These are phyloP conservation scores for Asarcornis scutulata DNA, from an alignment of 2,113 vertebrate genomes.

Conservation along the genomic window DNA sequence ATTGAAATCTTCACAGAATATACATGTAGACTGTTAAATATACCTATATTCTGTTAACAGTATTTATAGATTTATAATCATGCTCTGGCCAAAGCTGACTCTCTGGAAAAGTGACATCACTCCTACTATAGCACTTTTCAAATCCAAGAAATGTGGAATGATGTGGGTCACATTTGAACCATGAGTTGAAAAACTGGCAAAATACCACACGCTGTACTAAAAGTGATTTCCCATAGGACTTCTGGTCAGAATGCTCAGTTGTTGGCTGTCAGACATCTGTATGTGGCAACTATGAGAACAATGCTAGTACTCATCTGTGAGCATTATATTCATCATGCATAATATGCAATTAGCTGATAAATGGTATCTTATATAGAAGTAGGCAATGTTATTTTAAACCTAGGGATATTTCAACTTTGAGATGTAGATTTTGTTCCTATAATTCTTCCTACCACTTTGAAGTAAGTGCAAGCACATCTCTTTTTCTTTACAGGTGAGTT, in stretches of 20 bases:
- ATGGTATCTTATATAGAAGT: neutral
- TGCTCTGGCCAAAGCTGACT: neutral
- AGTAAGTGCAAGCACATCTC: neutral
- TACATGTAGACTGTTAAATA: neutral
- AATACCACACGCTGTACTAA: neutral
- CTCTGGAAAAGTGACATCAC: neutral
- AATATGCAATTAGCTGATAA: neutral
- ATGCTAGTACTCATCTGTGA: neutral
- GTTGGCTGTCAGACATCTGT: neutral
- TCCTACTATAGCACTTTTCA: neutral
- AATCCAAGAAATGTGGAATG: neutral
- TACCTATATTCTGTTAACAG: neutral
- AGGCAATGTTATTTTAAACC: neutral
- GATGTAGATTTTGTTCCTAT: neutral
- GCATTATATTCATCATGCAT: neutral
- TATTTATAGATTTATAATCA: neutral
- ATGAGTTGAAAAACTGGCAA: neutral
- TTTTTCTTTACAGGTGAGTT: neutral
- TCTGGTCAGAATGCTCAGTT: neutral
- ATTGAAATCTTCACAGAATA: neutral
- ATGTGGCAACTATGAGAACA: neutral
- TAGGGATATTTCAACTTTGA: neutral
- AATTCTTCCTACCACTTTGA: neutral
- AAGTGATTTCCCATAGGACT: slow-evolving; percentile 2
- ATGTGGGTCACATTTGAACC: neutral